Evolutionary conservation across 1,140 invertebrate species (phyloP).

Genomic region (Paraescarpia echinospica): DNA sequence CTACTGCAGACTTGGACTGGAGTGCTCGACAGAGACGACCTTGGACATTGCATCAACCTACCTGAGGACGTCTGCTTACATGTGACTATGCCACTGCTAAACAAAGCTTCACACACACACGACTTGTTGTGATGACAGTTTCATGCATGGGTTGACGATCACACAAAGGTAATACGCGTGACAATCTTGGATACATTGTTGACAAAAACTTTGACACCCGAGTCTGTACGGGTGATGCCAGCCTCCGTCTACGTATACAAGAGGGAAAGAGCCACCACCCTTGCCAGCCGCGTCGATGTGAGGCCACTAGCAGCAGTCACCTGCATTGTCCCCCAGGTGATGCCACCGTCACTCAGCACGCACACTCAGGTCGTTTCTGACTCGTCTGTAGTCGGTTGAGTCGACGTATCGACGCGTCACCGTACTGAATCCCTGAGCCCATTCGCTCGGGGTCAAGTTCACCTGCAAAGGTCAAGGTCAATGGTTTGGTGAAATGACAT

Average conservation of each 20-base stretch:
- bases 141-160: neutral
- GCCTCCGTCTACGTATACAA: neutral
- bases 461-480: conserved; percentile 57
- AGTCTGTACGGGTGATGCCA: neutral
- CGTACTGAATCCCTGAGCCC: conserved; percentile 76
- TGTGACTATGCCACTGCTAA: neutral
- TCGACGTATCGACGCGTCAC: conserved; percentile 61
- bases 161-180: neutral
- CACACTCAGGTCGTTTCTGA: conserved; percentile 56
- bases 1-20: neutral
- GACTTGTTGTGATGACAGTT: neutral
- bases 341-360: conserved; percentile 48
- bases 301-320: neutral
- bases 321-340: neutral
- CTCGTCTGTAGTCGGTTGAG: conserved; percentile 54
- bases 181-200: neutral
- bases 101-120: neutral
- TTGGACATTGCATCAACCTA: neutral
- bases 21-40: neutral
- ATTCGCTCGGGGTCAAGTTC: conserved; percentile 80
- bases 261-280: conserved; percentile 5
- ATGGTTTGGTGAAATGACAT: neutral
- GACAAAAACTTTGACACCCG: neutral
- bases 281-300: neutral
- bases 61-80: neutral